Conservation (phyloP, 2,888 invertebrate species). For the Physocephala rufipes region DNA sequence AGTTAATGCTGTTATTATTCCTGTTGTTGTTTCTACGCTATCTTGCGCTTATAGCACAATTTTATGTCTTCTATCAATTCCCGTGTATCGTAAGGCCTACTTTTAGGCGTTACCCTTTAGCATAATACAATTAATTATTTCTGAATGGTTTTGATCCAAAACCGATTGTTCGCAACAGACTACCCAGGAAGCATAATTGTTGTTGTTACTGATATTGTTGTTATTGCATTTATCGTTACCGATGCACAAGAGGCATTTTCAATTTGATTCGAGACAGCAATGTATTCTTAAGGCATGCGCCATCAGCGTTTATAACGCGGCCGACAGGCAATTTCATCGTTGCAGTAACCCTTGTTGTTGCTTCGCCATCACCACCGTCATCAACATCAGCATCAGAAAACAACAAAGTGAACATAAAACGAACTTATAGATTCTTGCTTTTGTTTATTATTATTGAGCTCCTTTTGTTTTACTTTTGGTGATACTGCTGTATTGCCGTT, state of each 20-base stretch:
- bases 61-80: not conserved
- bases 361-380: no score
- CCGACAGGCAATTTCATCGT: no score
- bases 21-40: no score
- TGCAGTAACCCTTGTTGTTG: no score
- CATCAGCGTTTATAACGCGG: no score
- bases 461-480: conserved; percentile 24
- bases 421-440: not conserved
- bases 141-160: conserved; percentile 23
- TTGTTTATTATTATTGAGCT: conserved; percentile 2
- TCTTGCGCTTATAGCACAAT: not conserved
- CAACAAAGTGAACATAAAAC: not conserved
- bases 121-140: conserved; percentile 57
- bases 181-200: not conserved
- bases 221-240: not conserved
- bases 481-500: not conserved
- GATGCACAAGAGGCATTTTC: conserved; percentile 16
- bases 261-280: not conserved
- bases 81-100: not conserved
- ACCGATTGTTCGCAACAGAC: conserved; percentile 2
- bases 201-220: not conserved
- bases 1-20: no score
- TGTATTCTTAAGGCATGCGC: no score
- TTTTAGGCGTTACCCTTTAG: conserved; percentile 39
- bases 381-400: no score